These are phyloP conservation scores for Oriolus oriolus DNA, from an alignment of 2,113 vertebrate genomes.

Conservation along the genomic window DNA sequence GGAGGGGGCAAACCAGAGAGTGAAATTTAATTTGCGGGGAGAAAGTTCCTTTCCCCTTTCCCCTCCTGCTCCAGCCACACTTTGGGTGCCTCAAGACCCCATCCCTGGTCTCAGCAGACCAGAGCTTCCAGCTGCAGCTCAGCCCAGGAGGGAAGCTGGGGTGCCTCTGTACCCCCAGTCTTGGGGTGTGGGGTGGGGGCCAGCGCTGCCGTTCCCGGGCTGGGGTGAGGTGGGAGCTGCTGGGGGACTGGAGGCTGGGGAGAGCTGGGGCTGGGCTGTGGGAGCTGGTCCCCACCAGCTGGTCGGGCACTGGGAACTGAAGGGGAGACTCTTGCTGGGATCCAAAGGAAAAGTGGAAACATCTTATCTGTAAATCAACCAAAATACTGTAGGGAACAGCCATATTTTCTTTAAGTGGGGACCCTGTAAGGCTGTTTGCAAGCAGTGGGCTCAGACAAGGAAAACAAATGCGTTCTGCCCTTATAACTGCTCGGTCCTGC, in stretches of 20 bases:
- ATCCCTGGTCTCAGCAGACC: fast-evolving
- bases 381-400: neutral
- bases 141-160: neutral
- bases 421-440: neutral
- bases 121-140: neutral
- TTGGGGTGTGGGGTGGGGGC: neutral
- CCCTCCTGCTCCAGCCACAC: neutral
- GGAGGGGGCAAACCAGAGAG: neutral
- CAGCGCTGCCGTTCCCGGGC: neutral
- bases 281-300: neutral
- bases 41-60: neutral
- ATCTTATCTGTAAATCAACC: neutral
- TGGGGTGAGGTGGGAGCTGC: neutral
- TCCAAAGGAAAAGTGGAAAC: neutral
- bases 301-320: fast-evolving
- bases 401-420: neutral
- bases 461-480: neutral
- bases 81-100: too few species aligned
- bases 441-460: neutral
- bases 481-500: neutral
- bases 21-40: neutral
- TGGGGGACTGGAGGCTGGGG: too few species aligned
- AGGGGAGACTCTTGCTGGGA: neutral
- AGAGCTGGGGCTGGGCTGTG: neutral
- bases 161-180: neutral